phyloP scores from a whole-genome alignment of 2,113 vertebrate species.

The Grallaria varia region DNA sequence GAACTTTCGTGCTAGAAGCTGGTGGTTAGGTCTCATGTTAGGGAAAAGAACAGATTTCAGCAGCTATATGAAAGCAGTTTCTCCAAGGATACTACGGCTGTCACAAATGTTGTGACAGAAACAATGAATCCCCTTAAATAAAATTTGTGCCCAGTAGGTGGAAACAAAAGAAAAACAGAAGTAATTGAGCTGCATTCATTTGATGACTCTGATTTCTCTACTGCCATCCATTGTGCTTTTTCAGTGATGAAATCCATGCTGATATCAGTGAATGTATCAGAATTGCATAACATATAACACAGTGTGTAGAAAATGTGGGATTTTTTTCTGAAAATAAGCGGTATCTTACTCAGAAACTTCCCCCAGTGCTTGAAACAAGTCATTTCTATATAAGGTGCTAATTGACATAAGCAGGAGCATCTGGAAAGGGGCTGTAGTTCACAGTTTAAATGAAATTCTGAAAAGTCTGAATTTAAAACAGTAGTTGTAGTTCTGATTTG shows the following conservation, averaged over 20 bases:
- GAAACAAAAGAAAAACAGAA: neutral
- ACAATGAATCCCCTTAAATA: neutral
- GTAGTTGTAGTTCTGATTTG: neutral
- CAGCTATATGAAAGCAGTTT: neutral
- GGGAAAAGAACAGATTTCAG: neutral
- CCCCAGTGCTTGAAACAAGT: neutral
- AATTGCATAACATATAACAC: neutral
- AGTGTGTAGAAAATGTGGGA: rapidly evolving
- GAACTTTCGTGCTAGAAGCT: neutral
- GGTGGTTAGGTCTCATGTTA: neutral
- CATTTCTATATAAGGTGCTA: neutral
- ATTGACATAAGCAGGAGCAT: neutral
- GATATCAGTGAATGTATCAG: neutral
- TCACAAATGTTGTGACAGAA: neutral
- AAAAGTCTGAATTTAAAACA: neutral
- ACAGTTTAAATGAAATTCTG: neutral
- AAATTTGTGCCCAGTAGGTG: neutral
- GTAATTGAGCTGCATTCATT: neutral
- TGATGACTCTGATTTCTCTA: neutral
- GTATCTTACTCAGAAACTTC: neutral
- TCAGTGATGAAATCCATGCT: neutral
- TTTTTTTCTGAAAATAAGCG: neutral
- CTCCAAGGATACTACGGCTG: neutral
- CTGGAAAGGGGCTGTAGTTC: neutral
- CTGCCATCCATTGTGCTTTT: neutral